Conservation (phyloP, 2,113 vertebrate genomes). For the Limnothrissa miodon region DNA sequence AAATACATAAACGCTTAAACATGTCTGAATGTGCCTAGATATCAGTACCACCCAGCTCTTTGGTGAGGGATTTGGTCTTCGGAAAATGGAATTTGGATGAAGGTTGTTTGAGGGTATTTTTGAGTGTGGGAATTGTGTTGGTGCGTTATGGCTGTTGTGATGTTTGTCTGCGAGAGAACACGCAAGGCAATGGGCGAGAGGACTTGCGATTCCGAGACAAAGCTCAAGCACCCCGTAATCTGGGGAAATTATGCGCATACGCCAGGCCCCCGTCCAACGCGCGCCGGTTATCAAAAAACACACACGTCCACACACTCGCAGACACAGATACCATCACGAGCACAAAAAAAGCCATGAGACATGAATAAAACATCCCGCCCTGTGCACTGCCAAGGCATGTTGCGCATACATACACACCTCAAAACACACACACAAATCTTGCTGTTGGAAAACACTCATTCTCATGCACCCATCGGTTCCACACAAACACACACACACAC, state of each 20-base stretch:
- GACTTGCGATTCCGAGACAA: neutral
- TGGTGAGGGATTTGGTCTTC: neutral
- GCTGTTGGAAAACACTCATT: constrained; percentile 23
- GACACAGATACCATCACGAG: neutral
- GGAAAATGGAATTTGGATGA: neutral
- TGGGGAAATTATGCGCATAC: constrained; percentile 16
- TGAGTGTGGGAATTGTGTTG: neutral
- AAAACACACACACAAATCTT: constrained; percentile 8
- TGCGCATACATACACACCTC: neutral
- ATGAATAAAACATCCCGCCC: constrained; percentile 41
- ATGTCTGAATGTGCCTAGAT: neutral
- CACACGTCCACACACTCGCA: constrained; percentile 20
- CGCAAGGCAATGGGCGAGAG: neutral
- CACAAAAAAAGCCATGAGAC: constrained; percentile 34
- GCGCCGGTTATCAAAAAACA: constrained; percentile 51
- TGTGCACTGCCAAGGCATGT: constrained; percentile 29
- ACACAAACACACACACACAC: constrained; percentile 19
- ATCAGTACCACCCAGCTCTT: neutral
- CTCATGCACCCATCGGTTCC: constrained; percentile 15
- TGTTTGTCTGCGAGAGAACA: neutral
- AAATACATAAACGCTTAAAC: neutral
- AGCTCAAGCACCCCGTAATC: constrained; percentile 28
- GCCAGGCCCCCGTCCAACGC: constrained; percentile 36
- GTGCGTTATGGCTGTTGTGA: neutral
- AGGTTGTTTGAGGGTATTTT: neutral